Evolutionary conservation across 2,113 vertebrate species (phyloP).

Genomic region (Podiceps cristatus): DNA sequence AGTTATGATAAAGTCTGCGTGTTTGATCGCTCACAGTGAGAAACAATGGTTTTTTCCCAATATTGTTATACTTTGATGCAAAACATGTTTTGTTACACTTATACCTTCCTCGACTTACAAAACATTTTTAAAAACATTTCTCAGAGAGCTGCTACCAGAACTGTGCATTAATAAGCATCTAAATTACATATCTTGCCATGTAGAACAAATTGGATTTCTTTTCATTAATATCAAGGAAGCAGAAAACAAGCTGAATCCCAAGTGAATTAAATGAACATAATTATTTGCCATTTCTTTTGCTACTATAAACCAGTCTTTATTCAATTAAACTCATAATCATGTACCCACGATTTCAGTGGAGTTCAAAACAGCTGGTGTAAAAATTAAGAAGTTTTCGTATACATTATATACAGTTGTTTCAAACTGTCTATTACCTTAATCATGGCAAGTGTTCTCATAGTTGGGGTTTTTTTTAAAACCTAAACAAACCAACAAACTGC

Average conservation of each 20-base stretch:
- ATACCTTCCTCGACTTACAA: constrained; percentile 49
- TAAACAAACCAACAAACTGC: neutral
- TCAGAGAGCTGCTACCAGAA: constrained; percentile 56
- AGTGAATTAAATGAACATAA: constrained; percentile 62
- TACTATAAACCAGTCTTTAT: constrained; percentile 67
- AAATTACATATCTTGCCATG: constrained; percentile 76
- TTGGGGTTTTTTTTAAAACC: neutral
- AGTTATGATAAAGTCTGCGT: neutral
- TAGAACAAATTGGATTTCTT: constrained; percentile 82
- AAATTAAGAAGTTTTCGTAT: neutral
- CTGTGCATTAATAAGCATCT: constrained; percentile 75
- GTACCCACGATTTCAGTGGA: neutral
- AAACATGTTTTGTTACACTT: neutral
- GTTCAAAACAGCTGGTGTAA: neutral
- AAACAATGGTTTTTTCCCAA: neutral
- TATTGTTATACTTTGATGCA: neutral
- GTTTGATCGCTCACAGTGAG: neutral
- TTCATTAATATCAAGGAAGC: constrained; percentile 79
- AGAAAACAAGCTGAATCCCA: constrained; percentile 74
- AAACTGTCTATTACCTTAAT: neutral
- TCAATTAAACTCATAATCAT: constrained; percentile 68
- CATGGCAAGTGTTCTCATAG: neutral
- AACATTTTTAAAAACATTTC: constrained; percentile 71
- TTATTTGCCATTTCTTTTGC: constrained; percentile 65
- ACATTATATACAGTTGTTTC: neutral